Evolutionary conservation across 2,888 invertebrate genomes (phyloP), one percentile per base, ranked within the genome.

Genomic region (Ennomos fuscantarius): DNA sequence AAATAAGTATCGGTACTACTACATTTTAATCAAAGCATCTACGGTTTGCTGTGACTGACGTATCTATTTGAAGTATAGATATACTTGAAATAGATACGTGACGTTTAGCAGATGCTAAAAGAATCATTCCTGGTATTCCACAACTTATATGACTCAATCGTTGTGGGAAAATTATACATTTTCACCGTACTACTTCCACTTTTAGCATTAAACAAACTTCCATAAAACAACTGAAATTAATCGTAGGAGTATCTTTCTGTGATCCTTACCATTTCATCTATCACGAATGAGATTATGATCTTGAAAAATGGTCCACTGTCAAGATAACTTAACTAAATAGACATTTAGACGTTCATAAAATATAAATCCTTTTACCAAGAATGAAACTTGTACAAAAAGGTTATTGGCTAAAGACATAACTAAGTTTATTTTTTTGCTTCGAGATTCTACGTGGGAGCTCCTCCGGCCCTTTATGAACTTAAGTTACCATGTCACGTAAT

Each of bases 401-500:
- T 58, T 62, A 63, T 67, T 62, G 62, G 55, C 34, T 55, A 41
- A 58, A 57, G 44, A 42, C 53, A 55, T 55, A 60, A 61, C 50
- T 37, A 36, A 60, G 65, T 74, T 73, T 70, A 72, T 73, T 75
- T 73, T n/a, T 73, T 69, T 72, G 63, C 59, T 55, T 55, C 52
- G 59, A 69, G 68, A 68, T 68, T 64, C 61, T 72, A 70, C 72
- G 73, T 73, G 70, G 60, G 69, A 71, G 70, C 62, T 69, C 66
- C 63, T 66, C 62, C 49, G 71, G 66, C 68, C 72, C 73, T 77
- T 79, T 79, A 81, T 76, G 81, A 79, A 73, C 71, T 72, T 74
- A 63, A 59, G 76, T 78, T 79, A 73, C 74, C 78, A 76, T 65
- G 72, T 80, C 81, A 84, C 82, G 82, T 82, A 76, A 70, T 69